A percentile compares a stretch with the other conserved stretches of the same genome.
These are phyloP conservation scores for Tragelaphus scriptus DNA, from an alignment of 2,113 vertebrate species.

Conservation along the genomic window DNA sequence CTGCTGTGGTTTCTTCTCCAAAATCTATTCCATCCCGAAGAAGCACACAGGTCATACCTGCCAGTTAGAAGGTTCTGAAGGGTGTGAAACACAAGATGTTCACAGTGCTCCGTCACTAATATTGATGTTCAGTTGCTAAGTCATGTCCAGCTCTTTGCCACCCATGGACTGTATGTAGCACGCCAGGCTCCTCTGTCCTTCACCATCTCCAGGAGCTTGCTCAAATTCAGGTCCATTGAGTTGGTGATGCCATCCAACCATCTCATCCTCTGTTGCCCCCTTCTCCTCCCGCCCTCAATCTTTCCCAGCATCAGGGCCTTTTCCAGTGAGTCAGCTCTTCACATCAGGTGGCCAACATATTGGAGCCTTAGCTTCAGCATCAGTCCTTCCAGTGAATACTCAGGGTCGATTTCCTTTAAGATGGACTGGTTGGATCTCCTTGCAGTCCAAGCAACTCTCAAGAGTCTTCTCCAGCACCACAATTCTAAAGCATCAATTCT, in stretches of 20 bases:
- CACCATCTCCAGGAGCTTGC: not conserved
- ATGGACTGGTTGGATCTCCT: not conserved
- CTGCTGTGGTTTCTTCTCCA: not conserved
- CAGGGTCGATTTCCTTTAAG: not conserved
- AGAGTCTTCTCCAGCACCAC: not conserved
- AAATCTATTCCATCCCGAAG: not conserved
- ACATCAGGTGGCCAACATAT: not conserved
- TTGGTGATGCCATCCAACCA: fast-evolving
- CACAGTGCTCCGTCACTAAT: not conserved
- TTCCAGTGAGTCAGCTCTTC: not conserved
- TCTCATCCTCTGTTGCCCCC: not conserved
- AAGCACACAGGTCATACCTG: not conserved
- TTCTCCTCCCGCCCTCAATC: not conserved
- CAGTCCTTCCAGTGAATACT: not conserved
- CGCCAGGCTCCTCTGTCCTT: not conserved
- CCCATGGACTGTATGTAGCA: fast-evolving
- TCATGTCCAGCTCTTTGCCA: fast-evolving
- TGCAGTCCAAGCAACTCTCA: not conserved
- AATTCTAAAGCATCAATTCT: not conserved
- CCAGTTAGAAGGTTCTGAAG: not conserved
- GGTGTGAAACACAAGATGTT: not conserved
- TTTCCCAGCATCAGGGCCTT: not conserved
- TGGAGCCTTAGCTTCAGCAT: not conserved
- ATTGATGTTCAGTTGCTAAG: fast-evolving
- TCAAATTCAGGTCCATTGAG: not conserved